Conservation (phyloP, 2,888 invertebrate genomes). For the Temnothorax ravouxi region DNA sequence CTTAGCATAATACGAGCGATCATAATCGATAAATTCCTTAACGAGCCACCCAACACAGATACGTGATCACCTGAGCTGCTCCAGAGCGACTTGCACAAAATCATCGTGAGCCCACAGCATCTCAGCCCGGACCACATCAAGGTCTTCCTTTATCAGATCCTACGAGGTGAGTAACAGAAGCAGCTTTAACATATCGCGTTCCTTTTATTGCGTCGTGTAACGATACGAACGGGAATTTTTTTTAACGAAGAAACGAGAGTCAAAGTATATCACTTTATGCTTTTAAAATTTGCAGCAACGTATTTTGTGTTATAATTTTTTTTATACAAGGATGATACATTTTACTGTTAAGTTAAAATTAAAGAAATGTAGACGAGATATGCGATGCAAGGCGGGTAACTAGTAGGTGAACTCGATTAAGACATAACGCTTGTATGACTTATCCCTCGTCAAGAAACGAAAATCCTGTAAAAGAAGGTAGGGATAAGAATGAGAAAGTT, state of each 20-base stretch:
- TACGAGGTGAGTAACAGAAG: constrained; percentile 92
- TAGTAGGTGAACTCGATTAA: constrained; percentile 27
- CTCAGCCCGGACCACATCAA: constrained; percentile 99
- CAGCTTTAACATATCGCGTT: constrained; percentile 2
- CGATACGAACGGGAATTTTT: constrained; percentile 1
- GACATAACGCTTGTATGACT: background rate
- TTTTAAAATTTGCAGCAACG: background rate
- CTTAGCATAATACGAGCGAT: constrained; percentile 53
- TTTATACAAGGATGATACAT: background rate
- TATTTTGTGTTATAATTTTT: background rate
- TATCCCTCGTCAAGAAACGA: background rate
- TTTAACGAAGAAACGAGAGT: too few species aligned
- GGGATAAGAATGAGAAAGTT: constrained; percentile 20
- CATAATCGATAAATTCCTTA: constrained; percentile 82
- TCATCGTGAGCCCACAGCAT: constrained; percentile 99
- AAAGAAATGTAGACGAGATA: background rate
- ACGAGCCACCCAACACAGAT: constrained; percentile 88
- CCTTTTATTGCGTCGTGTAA: background rate
- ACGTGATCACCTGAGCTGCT: constrained; percentile 99
- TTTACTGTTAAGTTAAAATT: background rate
- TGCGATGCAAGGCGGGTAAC: background rate
- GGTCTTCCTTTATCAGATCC: constrained; percentile 99
- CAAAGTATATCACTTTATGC: background rate
- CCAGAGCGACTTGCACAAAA: constrained; percentile 99
- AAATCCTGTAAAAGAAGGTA: constrained; percentile 20